phyloP scores from a whole-genome alignment of 2,113 vertebrate genomes.

The Microcebus tavaratra region DNA sequence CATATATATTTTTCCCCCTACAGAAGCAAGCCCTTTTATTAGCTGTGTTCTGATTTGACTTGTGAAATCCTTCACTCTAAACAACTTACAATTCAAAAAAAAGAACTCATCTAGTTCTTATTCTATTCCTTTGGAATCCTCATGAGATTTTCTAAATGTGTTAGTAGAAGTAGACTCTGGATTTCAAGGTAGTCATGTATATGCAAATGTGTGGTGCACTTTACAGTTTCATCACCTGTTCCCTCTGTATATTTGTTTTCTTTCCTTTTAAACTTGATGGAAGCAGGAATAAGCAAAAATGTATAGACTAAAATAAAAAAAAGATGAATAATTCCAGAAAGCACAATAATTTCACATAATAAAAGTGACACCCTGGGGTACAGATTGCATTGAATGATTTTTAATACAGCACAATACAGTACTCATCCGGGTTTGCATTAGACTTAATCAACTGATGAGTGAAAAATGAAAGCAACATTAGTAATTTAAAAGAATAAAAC shows the following conservation, averaged over 20 bases:
- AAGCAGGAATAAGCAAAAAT: slow-evolving; percentile 33
- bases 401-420: not conserved
- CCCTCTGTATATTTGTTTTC: not conserved
- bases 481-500: not conserved
- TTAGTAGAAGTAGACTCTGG: slow-evolving; percentile 44
- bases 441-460: not conserved
- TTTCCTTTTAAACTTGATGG: not conserved
- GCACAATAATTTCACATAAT: not conserved
- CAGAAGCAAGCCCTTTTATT: slow-evolving; percentile 75
- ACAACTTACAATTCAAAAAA: slow-evolving; percentile 66
- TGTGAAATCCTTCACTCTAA: slow-evolving; percentile 79
- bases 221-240: slow-evolving; percentile 14
- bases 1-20: slow-evolving; percentile 59
- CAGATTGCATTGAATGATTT: not conserved
- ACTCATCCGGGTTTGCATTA: not conserved
- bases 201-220: slow-evolving; percentile 47
- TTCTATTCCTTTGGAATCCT: not conserved
- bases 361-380: not conserved
- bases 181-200: not conserved
- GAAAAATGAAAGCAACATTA: not conserved
- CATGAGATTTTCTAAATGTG: slow-evolving; percentile 36
- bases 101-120: slow-evolving; percentile 55
- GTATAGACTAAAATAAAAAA: not conserved
- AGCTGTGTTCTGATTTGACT: slow-evolving; percentile 78
- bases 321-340: not conserved